Base-by-base conservation (phyloP, 2,888 invertebrate genomes). In the Himalopsyche anomala region DNA sequence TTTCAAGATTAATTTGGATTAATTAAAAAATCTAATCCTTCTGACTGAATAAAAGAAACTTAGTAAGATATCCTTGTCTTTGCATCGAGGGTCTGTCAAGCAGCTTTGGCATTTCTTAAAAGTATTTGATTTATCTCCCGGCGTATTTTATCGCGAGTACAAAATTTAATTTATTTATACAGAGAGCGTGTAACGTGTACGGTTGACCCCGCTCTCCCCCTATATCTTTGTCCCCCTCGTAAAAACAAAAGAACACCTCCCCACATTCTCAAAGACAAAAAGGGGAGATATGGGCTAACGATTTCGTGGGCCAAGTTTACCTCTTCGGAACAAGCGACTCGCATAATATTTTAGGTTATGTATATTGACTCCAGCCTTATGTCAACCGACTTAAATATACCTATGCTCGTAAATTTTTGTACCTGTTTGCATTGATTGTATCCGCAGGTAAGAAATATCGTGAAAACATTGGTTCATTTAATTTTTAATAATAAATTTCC, bases 161-260 rank as follows among this genome's bases (percentile, higher is more conserved):
- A 86, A 85, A 88, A 85, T 87, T 88, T 88, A 88, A 88, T 88
- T 88, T 86, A 88, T 88, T 88, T 88, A 88, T 87, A 87, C 86
- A 85, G 84, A 85, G 83, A 88, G 85, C 87, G 87, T 85, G 88
- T 87, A 85, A 86, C 85, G 86, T 82, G 83, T 69, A 85, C 86
- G 82, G 81, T 28, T 80, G 84, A 81, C 83, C 84, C 82, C 81
- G 51, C 84, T 42, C 85, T 81, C 85, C 80, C 85, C 85, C 81
- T 83, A 80, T 82, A 86, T 80, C 84, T 86, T 85, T 83, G 55
- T 80, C 84, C 82, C 69, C 85, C 80, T 42, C 85, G 62, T 69
- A 85, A 88, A 88, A 88, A 88, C 88, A 88, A 88, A 88, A 87
- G 88, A 88, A 87, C 82, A 82, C 81, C 80, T 51, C 85, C 82